phyloP scores from a whole-genome alignment of 2,113 vertebrate species.

The Antigone vipio region DNA sequence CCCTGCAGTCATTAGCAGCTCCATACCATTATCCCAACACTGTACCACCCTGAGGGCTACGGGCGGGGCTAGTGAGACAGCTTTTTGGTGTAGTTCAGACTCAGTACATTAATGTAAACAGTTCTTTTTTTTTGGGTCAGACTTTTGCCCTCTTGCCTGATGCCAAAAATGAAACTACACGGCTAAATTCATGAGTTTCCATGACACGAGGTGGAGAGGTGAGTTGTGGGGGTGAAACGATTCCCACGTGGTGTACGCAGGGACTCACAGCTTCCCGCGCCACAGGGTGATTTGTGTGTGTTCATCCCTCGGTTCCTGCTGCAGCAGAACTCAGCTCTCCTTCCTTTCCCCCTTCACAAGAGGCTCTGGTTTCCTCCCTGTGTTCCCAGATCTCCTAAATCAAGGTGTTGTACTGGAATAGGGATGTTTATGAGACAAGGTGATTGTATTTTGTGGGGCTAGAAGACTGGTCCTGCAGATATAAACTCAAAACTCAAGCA shows the following conservation, averaged over 20 bases:
- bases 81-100: neutral
- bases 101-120: neutral
- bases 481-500: neutral
- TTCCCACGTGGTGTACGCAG: rapidly evolving
- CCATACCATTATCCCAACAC: neutral
- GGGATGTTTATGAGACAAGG: neutral
- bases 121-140: neutral
- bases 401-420: neutral
- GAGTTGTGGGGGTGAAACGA: neutral
- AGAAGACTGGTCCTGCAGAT: neutral
- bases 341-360: neutral
- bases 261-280: no score
- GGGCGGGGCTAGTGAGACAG: neutral
- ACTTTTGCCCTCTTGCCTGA: neutral
- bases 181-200: neutral
- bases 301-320: neutral
- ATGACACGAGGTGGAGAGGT: neutral
- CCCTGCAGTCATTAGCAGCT: neutral
- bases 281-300: rapidly evolving
- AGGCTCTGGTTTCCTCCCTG: neutral
- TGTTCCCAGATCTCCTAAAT: neutral
- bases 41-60: neutral
- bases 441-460: neutral
- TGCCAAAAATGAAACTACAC: neutral
- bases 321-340: neutral